Evolutionary conservation across 1,140 invertebrate species (phyloP).

Genomic region (Mactra quadrangularis): DNA sequence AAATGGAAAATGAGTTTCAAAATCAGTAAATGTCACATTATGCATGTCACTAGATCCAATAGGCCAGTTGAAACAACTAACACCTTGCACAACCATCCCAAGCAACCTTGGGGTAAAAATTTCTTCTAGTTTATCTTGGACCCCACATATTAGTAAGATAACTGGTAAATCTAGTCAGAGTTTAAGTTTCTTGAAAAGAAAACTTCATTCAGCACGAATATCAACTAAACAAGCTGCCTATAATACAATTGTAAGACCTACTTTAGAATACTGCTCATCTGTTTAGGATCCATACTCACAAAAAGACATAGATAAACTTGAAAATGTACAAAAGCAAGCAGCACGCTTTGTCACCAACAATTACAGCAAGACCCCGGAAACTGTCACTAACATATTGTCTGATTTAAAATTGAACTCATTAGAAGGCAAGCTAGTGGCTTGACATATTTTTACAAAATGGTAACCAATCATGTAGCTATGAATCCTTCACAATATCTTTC

Average conservation of each 20-base stretch:
- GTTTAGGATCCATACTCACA: neutral
- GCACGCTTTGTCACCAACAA: too few species aligned
- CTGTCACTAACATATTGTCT: too few species aligned
- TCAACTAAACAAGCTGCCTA: neutral
- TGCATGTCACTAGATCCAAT: too few species aligned
- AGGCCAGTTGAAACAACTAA: neutral
- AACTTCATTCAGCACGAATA: neutral
- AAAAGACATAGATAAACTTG: too few species aligned
- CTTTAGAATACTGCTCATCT: neutral
- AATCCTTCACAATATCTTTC: too few species aligned
- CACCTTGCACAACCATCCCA: neutral
- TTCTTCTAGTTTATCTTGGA: neutral
- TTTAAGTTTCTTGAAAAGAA: neutral
- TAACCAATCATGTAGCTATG: too few species aligned
- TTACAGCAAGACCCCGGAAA: too few species aligned
- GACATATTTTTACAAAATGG: too few species aligned
- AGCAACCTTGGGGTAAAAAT: conserved; percentile 15
- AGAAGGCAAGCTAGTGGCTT: too few species aligned
- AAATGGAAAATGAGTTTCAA: neutral
- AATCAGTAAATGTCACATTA: neutral
- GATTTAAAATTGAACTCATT: too few species aligned
- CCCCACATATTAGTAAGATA: neutral
- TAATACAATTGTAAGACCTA: conserved; percentile 22
- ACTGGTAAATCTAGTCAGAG: conserved; percentile 11
- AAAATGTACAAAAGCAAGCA: too few species aligned